These are phyloP conservation scores for Mactromeris polynyma DNA, from an alignment of 2,888 invertebrate genomes.

Conservation along the genomic window DNA sequence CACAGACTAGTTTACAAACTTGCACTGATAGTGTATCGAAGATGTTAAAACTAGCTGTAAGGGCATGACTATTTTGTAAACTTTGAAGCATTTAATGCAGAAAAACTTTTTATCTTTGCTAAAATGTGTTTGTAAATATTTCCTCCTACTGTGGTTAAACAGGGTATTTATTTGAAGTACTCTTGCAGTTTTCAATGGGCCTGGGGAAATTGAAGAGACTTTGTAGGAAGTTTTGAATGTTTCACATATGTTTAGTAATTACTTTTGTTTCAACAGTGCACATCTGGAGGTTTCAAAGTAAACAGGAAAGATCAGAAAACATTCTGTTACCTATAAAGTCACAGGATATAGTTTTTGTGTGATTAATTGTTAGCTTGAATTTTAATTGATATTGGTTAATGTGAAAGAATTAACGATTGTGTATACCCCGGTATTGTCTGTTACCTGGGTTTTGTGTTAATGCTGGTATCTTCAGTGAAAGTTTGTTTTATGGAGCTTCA, in stretches of 20 bases:
- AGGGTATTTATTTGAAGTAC: not conserved
- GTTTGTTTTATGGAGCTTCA: not conserved
- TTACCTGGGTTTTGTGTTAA: not conserved
- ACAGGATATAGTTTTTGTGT: not conserved
- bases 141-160: not conserved
- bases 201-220: slow-evolving; percentile 5
- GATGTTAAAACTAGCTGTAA: not conserved
- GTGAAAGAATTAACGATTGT: not conserved
- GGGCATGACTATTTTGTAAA: not conserved
- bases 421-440: not conserved
- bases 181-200: not conserved
- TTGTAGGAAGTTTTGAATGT: not conserved
- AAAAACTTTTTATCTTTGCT: not conserved
- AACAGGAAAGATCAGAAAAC: slow-evolving; percentile 18
- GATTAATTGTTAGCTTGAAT: slow-evolving; percentile 12
- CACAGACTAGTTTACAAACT: not conserved
- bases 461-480: not conserved
- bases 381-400: slow-evolving; percentile 7
- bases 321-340: not conserved
- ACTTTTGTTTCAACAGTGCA: slow-evolving; percentile 3
- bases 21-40: not conserved
- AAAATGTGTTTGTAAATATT: not conserved
- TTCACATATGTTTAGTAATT: slow-evolving; percentile 10
- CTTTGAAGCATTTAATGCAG: not conserved
- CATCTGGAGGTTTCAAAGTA: slow-evolving; percentile 17